Conservation (phyloP, 2,113 vertebrate species). For the Orcinus orca region DNA sequence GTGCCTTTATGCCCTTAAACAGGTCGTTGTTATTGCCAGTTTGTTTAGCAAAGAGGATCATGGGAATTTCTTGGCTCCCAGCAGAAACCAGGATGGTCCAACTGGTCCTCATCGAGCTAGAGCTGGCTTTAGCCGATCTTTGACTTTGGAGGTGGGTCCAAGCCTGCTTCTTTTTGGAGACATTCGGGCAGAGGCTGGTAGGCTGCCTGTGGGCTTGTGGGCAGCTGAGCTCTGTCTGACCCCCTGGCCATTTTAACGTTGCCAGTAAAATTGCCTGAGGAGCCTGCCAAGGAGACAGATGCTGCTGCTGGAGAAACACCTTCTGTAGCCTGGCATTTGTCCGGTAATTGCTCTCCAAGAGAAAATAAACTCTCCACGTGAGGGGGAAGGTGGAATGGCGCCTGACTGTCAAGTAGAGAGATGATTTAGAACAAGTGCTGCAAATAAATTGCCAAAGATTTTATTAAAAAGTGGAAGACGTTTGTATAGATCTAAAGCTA, state of each 20-base stretch:
- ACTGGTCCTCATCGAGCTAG: not conserved
- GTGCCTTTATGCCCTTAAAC: not conserved
- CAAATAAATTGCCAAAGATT: slow-evolving; percentile 30
- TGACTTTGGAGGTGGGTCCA: slow-evolving; percentile 60
- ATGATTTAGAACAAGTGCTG: slow-evolving; percentile 57
- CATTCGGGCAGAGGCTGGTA: slow-evolving; percentile 64
- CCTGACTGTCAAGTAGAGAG: slow-evolving; percentile 51
- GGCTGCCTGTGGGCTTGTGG: slow-evolving; percentile 69
- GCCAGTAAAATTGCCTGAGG: slow-evolving; percentile 81
- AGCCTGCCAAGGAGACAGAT: slow-evolving; percentile 76
- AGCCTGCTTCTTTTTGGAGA: slow-evolving; percentile 69
- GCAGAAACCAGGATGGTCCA: not conserved
- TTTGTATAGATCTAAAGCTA: not conserved
- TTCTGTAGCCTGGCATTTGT: slow-evolving; percentile 84
- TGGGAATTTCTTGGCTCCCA: slow-evolving; percentile 17
- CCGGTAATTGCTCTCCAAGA: slow-evolving; percentile 83
- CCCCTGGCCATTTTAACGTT: slow-evolving; percentile 78
- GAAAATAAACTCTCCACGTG: slow-evolving; percentile 78
- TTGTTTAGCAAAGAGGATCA: slow-evolving; percentile 9
- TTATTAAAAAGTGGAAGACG: not conserved
- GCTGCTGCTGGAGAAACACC: slow-evolving; percentile 76
- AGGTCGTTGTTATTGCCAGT: not conserved
- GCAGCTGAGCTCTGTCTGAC: slow-evolving; percentile 76
- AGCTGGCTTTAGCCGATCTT: slow-evolving; percentile 28
- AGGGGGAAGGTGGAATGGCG: slow-evolving; percentile 69